Evolutionary conservation across 2,888 invertebrate species (phyloP).

Genomic region (Drosophila multiciliata): DNA sequence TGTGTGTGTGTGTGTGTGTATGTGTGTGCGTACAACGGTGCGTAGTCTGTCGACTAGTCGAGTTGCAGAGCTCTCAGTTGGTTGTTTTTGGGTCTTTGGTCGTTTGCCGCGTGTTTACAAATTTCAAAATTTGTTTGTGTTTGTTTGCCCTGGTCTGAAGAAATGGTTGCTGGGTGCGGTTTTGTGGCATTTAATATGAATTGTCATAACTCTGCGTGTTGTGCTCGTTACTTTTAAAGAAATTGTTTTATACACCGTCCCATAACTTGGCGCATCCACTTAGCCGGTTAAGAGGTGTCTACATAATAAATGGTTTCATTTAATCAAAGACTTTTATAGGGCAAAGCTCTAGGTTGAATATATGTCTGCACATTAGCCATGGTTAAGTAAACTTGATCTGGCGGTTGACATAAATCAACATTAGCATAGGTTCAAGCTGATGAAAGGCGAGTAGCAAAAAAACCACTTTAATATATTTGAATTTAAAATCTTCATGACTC

Average conservation of each 20-base stretch:
- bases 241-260: slow-evolving; percentile 64
- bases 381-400: slow-evolving; percentile 70
- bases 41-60: slow-evolving; percentile 46
- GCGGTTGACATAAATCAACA: slow-evolving; percentile 76
- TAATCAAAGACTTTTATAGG: slow-evolving; percentile 75
- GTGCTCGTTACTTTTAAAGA: slow-evolving; percentile 68
- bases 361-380: slow-evolving; percentile 46
- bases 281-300: slow-evolving; percentile 53
- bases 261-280: slow-evolving; percentile 1
- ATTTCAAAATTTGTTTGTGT: slow-evolving; percentile 80
- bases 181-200: slow-evolving; percentile 48
- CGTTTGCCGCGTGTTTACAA: slow-evolving; percentile 73
- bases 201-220: slow-evolving; percentile 64
- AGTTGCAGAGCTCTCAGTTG: slow-evolving; percentile 58
- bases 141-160: slow-evolving; percentile 51
- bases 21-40: slow-evolving; percentile 14
- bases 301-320: slow-evolving; percentile 79
- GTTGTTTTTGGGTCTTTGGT: slow-evolving; percentile 42
- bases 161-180: slow-evolving; percentile 11
- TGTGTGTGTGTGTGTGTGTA: too few species aligned
- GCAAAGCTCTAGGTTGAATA: slow-evolving; percentile 61
- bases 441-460: slow-evolving; percentile 32
- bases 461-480: slow-evolving; percentile 6
- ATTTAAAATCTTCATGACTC: slow-evolving; percentile 28
- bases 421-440: slow-evolving; percentile 48